Evolutionary conservation across 2,797 vertebrate species (phyloP), one percentile per base, ranked within the genome.

Genomic region (Melopsittacus undulatus): DNA sequence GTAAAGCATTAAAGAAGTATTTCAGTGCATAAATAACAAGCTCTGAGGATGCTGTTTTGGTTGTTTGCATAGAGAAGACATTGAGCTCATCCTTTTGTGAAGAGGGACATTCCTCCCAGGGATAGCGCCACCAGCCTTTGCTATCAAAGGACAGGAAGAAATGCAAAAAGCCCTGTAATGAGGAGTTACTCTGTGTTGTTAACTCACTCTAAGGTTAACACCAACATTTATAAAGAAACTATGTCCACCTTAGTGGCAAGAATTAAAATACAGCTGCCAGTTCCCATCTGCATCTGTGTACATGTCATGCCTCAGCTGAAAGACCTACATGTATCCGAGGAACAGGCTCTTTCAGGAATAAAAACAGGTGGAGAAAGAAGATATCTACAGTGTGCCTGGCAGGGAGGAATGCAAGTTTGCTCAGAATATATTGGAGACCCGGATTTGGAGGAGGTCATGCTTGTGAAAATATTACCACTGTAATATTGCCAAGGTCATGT

Each of bases 351-450:
- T 7, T 29, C 79, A 11, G 90, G 90, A n/a, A 29, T 45, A 66
- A 29, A 66, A 27, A 0, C 94, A 78, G 92, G 52, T 70, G 94
- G 91, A 34, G 83, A 68, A 92, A 73, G 95, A 76, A 96, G 95
- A 90, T 87, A 81, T 76, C 91, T 75, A 2, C 51, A 6, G 93
- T 9, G 46, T 32, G 87, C 27, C 90, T 93, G 92, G 13, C 86
- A 83, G 95, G 23, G 74, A 90, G 93, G 74, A 19, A 3, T 87
- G 91, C 10, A 6, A 92, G 93, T 97, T 97, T 97, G 96, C 92
- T 97, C 94, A 96, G 94, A 83, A 75, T 9, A 66, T 93, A 94
- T 95, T 94, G 93, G 32, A 95, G 95, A 64, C 88, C 93, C 74
- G 9, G 91, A 18, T 7, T 23, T 2, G 34, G 90, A 63, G 90